phyloP scores from a whole-genome alignment of 2,113 vertebrate species.

The Colinus virginianus region DNA sequence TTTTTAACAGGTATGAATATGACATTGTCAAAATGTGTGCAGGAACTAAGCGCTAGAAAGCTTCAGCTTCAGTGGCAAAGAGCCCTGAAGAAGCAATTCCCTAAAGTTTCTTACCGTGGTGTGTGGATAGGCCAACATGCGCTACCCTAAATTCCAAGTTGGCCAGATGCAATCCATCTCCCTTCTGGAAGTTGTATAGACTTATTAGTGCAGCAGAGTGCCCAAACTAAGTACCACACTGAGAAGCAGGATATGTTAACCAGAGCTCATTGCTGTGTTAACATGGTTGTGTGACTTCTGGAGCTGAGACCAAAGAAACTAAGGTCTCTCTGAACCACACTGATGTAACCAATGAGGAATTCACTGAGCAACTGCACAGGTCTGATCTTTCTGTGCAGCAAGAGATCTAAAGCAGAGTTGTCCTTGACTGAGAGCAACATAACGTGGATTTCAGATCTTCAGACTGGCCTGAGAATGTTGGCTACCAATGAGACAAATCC shows the following conservation, averaged over 20 bases:
- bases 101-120: neutral
- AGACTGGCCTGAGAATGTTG: neutral
- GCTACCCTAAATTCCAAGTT: neutral
- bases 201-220: neutral
- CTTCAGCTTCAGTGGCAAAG: neutral
- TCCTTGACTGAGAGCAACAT: slow-evolving; percentile 4
- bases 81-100: neutral
- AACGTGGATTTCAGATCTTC: slow-evolving; percentile 29
- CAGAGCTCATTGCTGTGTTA: neutral
- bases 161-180: neutral
- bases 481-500: slow-evolving; percentile 38
- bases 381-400: slow-evolving; percentile 1
- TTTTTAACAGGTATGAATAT: neutral
- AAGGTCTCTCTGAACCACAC: neutral
- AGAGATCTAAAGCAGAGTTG: neutral
- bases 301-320: neutral
- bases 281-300: neutral
- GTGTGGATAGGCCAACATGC: accelerated
- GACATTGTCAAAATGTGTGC: neutral
- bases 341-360: slow-evolving; percentile 13
- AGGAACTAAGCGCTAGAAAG: neutral
- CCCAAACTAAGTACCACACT: neutral
- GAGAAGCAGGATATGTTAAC: slow-evolving; percentile 2
- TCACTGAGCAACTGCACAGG: slow-evolving; percentile 29
- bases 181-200: neutral